Conservation (phyloP, 2,888 invertebrate species). For the Apotomis betuletana region DNA sequence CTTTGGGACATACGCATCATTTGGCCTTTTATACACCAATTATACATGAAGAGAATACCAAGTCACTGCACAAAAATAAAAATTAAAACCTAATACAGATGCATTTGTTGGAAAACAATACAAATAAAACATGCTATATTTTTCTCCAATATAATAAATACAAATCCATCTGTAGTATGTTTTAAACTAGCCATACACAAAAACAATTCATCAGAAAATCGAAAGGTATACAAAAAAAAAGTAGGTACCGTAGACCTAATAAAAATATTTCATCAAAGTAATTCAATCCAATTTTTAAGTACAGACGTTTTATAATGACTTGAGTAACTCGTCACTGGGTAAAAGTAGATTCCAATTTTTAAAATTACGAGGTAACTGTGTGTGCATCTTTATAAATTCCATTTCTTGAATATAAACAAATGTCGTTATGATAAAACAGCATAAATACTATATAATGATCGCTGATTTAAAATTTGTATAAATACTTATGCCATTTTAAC, state of each 20-base stretch:
- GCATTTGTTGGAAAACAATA: slow-evolving; percentile 15
- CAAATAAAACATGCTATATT: slow-evolving; percentile 31
- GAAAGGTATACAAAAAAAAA: slow-evolving; percentile 13
- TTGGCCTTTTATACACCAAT: slow-evolving; percentile 30
- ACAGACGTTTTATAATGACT: slow-evolving; percentile 23
- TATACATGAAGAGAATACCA: slow-evolving; percentile 10
- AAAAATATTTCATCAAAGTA: neutral
- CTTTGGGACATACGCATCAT: slow-evolving; percentile 46
- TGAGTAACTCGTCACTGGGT: slow-evolving; percentile 26
- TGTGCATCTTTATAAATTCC: slow-evolving; percentile 15
- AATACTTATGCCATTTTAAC: neutral
- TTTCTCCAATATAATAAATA: slow-evolving; percentile 29
- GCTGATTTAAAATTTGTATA: neutral
- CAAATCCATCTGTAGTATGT: slow-evolving; percentile 18
- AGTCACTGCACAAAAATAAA: slow-evolving; percentile 11
- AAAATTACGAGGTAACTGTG: slow-evolving; percentile 22
- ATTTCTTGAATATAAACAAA: slow-evolving; percentile 5
- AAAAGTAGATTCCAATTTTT: slow-evolving; percentile 14
- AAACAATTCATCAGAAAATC: slow-evolving; percentile 10
- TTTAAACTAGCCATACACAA: slow-evolving; percentile 20
- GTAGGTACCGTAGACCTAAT: slow-evolving; percentile 2
- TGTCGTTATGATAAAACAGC: neutral
- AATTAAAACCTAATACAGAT: slow-evolving; percentile 17
- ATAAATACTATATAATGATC: neutral
- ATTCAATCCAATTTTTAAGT: slow-evolving; percentile 11